A percentile compares a stretch with the other conserved stretches of the same genome.
Evolutionary conservation across 2,797 vertebrate genomes (phyloP).

Genomic region (Cuniculus paca): DNA sequence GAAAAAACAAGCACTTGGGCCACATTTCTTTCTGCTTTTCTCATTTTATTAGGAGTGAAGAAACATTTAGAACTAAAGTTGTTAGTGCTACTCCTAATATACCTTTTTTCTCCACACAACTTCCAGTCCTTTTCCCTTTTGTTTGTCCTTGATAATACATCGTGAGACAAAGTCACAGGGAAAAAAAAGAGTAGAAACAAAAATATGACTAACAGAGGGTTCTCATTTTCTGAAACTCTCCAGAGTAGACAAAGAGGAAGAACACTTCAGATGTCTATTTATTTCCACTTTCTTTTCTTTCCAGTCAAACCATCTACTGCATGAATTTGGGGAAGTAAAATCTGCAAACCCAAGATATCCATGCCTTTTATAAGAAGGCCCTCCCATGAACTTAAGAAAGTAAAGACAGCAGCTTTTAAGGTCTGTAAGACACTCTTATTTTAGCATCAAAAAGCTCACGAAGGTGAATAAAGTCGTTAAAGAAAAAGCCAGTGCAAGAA

Average conservation of each 20-base stretch:
- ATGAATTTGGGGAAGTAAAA: neutral
- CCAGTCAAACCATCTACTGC: neutral
- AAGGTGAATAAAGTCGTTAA: neutral
- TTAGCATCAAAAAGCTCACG: neutral
- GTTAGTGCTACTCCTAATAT: neutral
- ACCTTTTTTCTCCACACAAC: neutral
- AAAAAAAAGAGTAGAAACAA: neutral
- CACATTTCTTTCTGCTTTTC: neutral
- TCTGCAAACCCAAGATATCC: neutral
- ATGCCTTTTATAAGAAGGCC: neutral
- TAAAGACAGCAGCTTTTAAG: neutral
- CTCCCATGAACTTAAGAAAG: neutral
- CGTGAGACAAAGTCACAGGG: neutral
- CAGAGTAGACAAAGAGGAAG: neutral
- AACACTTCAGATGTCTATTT: neutral
- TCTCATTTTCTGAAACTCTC: constrained; percentile 23
- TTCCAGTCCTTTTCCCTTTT: neutral
- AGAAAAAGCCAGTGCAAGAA: constrained; percentile 35
- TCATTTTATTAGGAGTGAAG: neutral
- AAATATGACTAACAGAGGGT: neutral
- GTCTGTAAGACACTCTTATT: neutral
- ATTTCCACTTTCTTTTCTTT: constrained; percentile 49
- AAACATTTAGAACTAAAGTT: neutral
- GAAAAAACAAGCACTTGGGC: neutral
- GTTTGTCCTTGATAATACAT: neutral